Base-by-base conservation (phyloP, 1,140 invertebrate genomes). In the Rhyzopertha dominica region DNA sequence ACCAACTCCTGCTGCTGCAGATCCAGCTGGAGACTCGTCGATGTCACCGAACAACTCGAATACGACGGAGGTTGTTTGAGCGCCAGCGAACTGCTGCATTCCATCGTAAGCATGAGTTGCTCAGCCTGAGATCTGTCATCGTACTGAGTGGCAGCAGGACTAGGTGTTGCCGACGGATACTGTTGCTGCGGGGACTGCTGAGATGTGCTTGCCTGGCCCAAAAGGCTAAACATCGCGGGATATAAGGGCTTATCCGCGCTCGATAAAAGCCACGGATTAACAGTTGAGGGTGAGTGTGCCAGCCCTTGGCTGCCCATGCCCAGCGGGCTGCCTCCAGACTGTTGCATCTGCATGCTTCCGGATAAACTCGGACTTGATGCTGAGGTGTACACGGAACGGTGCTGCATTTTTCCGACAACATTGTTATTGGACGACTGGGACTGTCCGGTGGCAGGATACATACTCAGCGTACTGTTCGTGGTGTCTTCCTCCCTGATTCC, bases 401-500 rank as follows among this genome's bases (percentile, higher is more conserved):
- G 63, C 31, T 69, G 66, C 29, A 66, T 63, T 42, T 67, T 58
- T 54, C 61, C 61, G 14, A 32, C 44, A 40, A 61, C 57, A 38
- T 71, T 71, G 65, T 75, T 77, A 56, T 63, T 66, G 45, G 49
- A 61, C 53, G 67, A 58, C 52, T 69, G 67, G 40, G 68, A 65
- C 29, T 53, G 44, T 23, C 47, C 48, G 10, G 51, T 51, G 8
- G 59, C 56, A 5, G 75, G 72, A 68, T 78, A 81, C 74, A 79
- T 80, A 61, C 74, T 81, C 36, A 79, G 74, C 57, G 74, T 78
- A 64, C 78, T 76, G 66, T 76, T 73, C 67, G 78, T 81, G 59
- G 79, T 78, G 56, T 87, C 84, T 65, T 88, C 84, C 55, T 84
- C 84, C 53, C 79, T 42, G 77, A 77, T 40, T 78, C 75, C 43